phyloP scores from a whole-genome alignment of 1,140 invertebrate genomes.

The Venturia canescens region DNA sequence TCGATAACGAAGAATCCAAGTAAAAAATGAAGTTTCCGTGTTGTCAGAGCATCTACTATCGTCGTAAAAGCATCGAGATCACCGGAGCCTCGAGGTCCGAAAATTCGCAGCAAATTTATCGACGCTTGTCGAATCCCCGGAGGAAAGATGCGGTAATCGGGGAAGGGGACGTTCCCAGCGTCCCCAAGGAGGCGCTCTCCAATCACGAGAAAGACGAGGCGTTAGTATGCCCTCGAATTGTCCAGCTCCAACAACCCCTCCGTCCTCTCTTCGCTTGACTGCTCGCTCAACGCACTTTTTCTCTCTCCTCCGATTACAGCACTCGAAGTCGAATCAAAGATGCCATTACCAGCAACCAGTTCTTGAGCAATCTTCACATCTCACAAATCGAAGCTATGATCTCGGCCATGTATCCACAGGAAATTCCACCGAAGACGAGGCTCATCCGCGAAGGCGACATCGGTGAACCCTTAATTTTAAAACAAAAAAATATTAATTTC shows the following conservation, averaged over 20 bases:
- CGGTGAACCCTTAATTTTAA: constrained; percentile 71
- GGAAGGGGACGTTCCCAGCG: constrained; percentile 15
- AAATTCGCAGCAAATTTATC: constrained; percentile 32
- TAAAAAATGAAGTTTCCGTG: constrained; percentile 28
- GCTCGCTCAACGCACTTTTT: not conserved
- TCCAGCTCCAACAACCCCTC: not conserved
- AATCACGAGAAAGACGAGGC: constrained; percentile 24
- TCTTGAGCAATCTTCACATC: constrained; percentile 93
- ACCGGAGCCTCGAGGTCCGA: not conserved
- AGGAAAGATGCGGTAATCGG: constrained; percentile 43
- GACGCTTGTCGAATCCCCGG: constrained; percentile 31
- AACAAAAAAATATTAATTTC: not conserved
- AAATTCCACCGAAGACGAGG: constrained; percentile 84
- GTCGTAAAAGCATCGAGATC: constrained; percentile 1
- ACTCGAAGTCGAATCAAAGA: constrained; percentile 78
- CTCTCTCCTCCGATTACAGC: constrained; percentile 53
- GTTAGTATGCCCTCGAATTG: constrained; percentile 42
- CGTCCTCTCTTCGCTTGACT: not conserved
- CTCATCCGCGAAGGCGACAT: constrained; percentile 93
- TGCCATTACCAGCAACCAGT: constrained; percentile 92
- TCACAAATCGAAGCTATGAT: constrained; percentile 90
- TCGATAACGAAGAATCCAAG: not conserved
- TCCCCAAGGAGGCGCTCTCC: not conserved
- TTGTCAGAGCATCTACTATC: constrained; percentile 6
- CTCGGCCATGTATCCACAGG: constrained; percentile 92